Conservation (phyloP, 1,140 invertebrate genomes). For the Bombus sibiricus region DNA sequence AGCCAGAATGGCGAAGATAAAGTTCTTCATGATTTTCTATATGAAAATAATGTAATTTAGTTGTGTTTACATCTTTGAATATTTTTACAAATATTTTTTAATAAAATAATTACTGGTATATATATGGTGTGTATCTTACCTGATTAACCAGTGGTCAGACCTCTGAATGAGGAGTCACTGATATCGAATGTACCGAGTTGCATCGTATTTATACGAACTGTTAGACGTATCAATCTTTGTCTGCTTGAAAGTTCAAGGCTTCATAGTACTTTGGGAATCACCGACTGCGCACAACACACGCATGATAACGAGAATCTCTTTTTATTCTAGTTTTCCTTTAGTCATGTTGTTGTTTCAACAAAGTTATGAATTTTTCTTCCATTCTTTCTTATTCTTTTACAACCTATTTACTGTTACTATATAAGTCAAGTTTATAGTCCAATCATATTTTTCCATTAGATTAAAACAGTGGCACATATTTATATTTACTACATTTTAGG, state of each 20-base stretch:
- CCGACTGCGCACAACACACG: neutral
- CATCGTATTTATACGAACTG: conserved; percentile 32
- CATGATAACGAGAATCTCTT: neutral
- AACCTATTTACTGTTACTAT: neutral
- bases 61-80: no score
- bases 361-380: neutral
- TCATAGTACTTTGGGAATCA: neutral
- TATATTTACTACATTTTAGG: no score
- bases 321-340: neutral
- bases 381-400: neutral
- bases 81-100: no score
- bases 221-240: neutral
- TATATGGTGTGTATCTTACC: conserved; percentile 13
- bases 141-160: neutral
- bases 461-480: no score
- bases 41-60: neutral
- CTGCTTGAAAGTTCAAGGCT: conserved; percentile 18
- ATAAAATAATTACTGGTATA: neutral
- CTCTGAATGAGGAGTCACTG: neutral
- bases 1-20: neutral
- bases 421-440: neutral
- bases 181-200: neutral
- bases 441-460: no score
- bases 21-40: conserved; percentile 13
- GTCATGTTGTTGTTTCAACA: neutral